Conservation (phyloP, 2,888 invertebrate genomes). For the Uropetala carovei region DNA sequence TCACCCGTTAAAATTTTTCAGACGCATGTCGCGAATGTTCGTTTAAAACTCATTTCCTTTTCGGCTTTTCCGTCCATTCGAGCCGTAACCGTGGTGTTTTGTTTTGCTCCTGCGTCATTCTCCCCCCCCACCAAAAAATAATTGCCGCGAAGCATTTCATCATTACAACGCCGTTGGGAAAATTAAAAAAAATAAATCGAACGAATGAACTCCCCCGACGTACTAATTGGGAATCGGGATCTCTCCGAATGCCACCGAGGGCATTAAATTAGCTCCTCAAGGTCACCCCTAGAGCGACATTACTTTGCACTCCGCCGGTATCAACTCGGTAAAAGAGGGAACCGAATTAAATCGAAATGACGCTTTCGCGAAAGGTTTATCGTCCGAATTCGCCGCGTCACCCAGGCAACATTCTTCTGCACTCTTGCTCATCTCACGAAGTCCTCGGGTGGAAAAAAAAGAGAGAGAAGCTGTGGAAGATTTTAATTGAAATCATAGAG, state of each 20-base stretch:
- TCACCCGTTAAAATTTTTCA: too few relatives aligned
- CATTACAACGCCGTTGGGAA: not conserved
- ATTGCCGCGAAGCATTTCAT: too few relatives aligned
- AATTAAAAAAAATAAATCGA: not conserved
- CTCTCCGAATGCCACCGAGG: slow-evolving; percentile 11
- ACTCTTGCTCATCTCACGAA: slow-evolving; percentile 25
- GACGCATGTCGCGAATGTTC: too few relatives aligned
- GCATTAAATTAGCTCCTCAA: slow-evolving; percentile 34
- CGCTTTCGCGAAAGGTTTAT: not conserved
- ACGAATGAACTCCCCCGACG: not conserved
- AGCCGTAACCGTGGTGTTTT: too few relatives aligned
- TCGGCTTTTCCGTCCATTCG: too few relatives aligned
- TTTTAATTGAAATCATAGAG: slow-evolving; percentile 31
- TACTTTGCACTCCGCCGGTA: slow-evolving; percentile 48
- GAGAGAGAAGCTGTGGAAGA: not conserved
- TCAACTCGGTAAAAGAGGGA: slow-evolving; percentile 11
- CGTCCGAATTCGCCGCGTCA: slow-evolving; percentile 53
- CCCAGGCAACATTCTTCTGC: slow-evolving; percentile 26
- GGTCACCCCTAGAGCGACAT: slow-evolving; percentile 20
- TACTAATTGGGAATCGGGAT: slow-evolving; percentile 37
- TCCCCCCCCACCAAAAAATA: too few relatives aligned
- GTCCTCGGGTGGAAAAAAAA: not conserved
- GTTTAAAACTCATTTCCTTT: too few relatives aligned
- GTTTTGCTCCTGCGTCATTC: too few relatives aligned
- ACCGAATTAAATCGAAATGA: slow-evolving; percentile 37